Evolutionary conservation across 64 coral and sea anemone genomes (phyloP), one percentile per base, ranked within the genome.

Genomic region (Actinia tenebrosa): DNA sequence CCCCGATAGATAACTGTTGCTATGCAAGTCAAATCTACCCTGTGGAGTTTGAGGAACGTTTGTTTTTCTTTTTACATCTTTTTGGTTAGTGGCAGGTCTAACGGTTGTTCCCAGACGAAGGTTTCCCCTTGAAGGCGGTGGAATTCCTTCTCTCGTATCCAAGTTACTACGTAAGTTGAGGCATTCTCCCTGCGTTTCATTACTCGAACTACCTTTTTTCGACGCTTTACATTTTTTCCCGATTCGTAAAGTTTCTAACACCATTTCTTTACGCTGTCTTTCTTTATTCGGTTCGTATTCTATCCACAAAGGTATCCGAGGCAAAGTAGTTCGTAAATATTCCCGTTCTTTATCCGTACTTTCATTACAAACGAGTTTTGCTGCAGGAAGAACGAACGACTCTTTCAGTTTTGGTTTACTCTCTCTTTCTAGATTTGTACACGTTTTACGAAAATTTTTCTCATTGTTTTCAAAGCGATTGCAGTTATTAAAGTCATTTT

Each of bases 21-120:
- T 80, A 47, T 62, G 80, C 42, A 86, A 37, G 44, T 91, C 84
- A 44, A 75, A 86, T 86, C 64, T 86, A 64, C 52, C 60, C 19
- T 85, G n/a, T 4, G 69, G 19, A 3, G 77, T 75, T 10, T 18
- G 77, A 45, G 77, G 17, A 16, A 25, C 16, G 22, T 82, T 91
- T 45, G 71, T 64, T 63, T 66, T 86, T 42, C 47, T 44, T 43
- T 60, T 85, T 2, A 69, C 45, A 44, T 63, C 45, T 81, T 42
- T 71, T n/a, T 75, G 69, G 69, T 75, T 79, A 4, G 45, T 90
- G 0, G 26, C 4, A 23, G 89, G 50, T 50, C 26, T 66, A 0
- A 92, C 90, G 1, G 79, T 87, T 44, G 69, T 87, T 47, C 90
- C 90, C 18, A 92, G 18, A 44, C 63, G 79, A 13, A 92, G 78